Conservation (phyloP, 2,797 vertebrate species). For the Poliocrania exsul region DNA sequence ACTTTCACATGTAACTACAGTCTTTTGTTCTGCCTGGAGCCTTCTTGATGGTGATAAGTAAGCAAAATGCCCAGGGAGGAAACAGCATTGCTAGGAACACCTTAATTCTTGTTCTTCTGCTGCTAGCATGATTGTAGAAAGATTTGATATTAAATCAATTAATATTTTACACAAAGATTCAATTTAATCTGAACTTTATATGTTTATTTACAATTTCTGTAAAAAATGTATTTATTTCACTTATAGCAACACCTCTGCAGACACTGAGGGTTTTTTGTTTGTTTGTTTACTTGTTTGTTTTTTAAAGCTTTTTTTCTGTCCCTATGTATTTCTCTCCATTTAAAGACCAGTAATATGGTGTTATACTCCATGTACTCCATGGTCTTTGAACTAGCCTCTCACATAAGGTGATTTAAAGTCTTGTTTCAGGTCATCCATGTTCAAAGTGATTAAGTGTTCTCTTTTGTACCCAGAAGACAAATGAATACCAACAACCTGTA, state of each 20-base stretch:
- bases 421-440: conserved; percentile 23
- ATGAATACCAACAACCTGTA: conserved; percentile 37
- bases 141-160: background rate
- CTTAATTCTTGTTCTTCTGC: background rate
- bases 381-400: conserved; percentile 21
- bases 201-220: background rate
- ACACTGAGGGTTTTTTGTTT: background rate
- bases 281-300: background rate
- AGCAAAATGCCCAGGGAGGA: background rate
- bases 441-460: conserved; percentile 41
- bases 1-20: background rate
- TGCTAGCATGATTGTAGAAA: background rate
- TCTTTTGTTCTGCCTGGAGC: background rate
- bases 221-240: background rate
- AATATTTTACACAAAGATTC: background rate
- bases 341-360: background rate
- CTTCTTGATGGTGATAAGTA: background rate
- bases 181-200: background rate
- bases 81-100: background rate
- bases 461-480: conserved; percentile 43
- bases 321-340: background rate
- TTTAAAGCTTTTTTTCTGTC: background rate
- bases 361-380: background rate
- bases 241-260: background rate
- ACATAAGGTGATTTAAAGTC: conserved; percentile 6